These are phyloP conservation scores for Plutomurus gul DNA, from an alignment of 1,140 invertebrate species.

Conservation along the genomic window DNA sequence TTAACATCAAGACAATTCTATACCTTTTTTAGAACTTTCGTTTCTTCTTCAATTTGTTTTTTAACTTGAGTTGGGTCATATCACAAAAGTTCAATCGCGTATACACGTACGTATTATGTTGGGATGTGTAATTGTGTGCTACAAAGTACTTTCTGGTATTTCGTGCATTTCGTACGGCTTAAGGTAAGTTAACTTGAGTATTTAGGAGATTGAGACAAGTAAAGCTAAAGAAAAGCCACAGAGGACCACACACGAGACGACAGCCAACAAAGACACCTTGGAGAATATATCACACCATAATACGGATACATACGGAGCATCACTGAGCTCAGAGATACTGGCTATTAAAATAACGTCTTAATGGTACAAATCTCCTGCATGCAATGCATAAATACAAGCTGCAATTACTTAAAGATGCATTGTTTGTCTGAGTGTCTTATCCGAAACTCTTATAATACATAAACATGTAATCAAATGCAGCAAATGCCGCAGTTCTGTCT, in stretches of 20 bases:
- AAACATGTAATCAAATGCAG: background rate
- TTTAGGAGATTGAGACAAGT: background rate
- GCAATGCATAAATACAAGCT: too few relatives aligned
- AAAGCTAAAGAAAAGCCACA: slow-evolving; percentile 13
- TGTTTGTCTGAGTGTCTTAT: too few relatives aligned
- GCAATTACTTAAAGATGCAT: too few relatives aligned
- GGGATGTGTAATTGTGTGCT: background rate
- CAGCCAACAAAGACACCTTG: background rate
- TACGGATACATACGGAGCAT: too few relatives aligned
- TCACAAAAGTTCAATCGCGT: too few relatives aligned
- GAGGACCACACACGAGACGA: slow-evolving; percentile 8
- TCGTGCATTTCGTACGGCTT: background rate
- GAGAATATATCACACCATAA: background rate
- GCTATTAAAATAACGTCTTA: too few relatives aligned
- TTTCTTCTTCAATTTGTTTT: background rate
- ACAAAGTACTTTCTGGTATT: background rate
- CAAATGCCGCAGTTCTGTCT: background rate
- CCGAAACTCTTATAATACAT: too few relatives aligned
- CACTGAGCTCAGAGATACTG: background rate
- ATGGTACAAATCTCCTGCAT: too few relatives aligned
- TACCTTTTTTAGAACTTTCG: background rate
- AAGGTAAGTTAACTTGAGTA: background rate
- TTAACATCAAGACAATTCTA: background rate
- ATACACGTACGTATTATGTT: background rate
- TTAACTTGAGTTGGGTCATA: background rate